Evolutionary conservation across 2,888 invertebrate genomes (phyloP), one percentile per base, ranked within the genome.

Genomic region (Calameuta filiformis): DNA sequence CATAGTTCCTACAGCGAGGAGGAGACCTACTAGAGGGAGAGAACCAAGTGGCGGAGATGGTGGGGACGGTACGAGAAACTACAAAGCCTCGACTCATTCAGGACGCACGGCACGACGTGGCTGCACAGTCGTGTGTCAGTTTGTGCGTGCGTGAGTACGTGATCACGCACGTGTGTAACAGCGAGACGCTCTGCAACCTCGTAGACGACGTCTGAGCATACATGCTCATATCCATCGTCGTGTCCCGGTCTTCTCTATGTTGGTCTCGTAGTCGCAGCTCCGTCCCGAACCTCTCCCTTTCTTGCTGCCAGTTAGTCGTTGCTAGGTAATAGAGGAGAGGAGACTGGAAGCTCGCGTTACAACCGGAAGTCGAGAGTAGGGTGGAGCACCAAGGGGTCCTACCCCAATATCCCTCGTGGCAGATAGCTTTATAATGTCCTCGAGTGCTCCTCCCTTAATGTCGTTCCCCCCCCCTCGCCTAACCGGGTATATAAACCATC

Each of bases 291-390:
- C 15, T 40, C 56, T 56, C 56, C 37, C 12, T 37, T 12, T 12
- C 23, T 56, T 9, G 56, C 56, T 56, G 56, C 56, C 56, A 56
- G 56, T 23, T 56, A 56, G 56, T 56, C 56, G 23, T 56, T 56
- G 56, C 23, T 23, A 56, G 56, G 56, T 2, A 56, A 56, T 56
- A 68, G 75, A 76, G 34, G 75, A 76, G 34, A 75, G 56, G 75
- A 76, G 78, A 76, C 35, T 77, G 80, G 79, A 79, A 85, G 81
- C 79, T 91, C 91, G 86, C 87, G 87, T 91, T 91, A 90, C 91
- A 89, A 90, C 90, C 91, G 91, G 91, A 91, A 91, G 90, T 85
- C 85, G 88, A 82, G 84, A 85, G 81, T 84, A 83, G 84, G 81
- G 81, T 82, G 83, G 83, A 79, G 83, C 82, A 83, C 84, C 84